These are phyloP conservation scores for Oryzias dopingdopingensis DNA, from an alignment of 2,797 vertebrate species.

Conservation along the genomic window DNA sequence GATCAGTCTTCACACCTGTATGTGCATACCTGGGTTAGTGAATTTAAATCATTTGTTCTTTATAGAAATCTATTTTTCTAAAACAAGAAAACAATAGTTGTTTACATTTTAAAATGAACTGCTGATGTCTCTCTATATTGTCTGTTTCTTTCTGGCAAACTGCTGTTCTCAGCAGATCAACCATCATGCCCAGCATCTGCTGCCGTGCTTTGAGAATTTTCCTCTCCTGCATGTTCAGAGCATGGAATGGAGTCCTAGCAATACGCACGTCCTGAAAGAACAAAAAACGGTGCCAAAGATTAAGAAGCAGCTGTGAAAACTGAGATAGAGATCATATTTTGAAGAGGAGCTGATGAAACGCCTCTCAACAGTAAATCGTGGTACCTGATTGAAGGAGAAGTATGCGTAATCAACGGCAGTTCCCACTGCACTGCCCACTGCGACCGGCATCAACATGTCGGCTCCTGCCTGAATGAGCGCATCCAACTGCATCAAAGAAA, in stretches of 20 bases:
- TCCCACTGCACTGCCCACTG: slow-evolving; percentile 69
- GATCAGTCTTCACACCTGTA: slow-evolving; percentile 14
- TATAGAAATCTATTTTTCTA: too few relatives aligned
- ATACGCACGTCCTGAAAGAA: slow-evolving; percentile 73
- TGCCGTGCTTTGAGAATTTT: slow-evolving; percentile 64
- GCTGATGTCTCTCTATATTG: slow-evolving; percentile 52
- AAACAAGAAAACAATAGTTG: too few relatives aligned
- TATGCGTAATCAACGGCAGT: slow-evolving; percentile 83
- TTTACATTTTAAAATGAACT: neutral
- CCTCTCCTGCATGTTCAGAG: slow-evolving; percentile 67
- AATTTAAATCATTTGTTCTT: too few relatives aligned
- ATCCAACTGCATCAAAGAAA: slow-evolving; percentile 70
- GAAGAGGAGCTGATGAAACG: too few relatives aligned
- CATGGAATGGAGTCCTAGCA: slow-evolving; percentile 76
- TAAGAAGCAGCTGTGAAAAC: too few relatives aligned
- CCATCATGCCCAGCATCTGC: slow-evolving; percentile 76
- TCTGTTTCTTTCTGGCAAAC: slow-evolving; percentile 54
- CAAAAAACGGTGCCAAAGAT: neutral
- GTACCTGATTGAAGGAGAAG: slow-evolving; percentile 82
- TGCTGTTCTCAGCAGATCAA: slow-evolving; percentile 61
- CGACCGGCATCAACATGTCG: slow-evolving; percentile 79
- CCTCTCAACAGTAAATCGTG: too few relatives aligned
- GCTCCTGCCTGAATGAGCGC: slow-evolving; percentile 77
- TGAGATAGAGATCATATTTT: too few relatives aligned
- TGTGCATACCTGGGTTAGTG: slow-evolving; percentile 23